Evolutionary conservation across 2,797 vertebrate genomes (phyloP).

Genomic region (Lycodopsis pacificus): DNA sequence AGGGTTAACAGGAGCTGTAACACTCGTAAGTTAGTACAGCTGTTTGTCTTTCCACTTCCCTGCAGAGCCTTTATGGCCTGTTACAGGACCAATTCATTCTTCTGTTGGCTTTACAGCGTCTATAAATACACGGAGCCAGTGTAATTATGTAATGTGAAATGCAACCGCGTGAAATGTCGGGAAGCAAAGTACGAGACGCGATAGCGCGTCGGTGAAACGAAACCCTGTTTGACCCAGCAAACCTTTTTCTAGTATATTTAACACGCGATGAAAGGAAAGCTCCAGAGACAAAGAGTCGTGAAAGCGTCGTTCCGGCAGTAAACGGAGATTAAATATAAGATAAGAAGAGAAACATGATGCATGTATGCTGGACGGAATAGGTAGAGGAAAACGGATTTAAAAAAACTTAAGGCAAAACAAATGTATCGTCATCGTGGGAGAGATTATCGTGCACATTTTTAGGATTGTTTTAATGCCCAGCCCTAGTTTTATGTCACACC

Average conservation of each 20-base stretch:
- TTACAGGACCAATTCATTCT: slow-evolving; percentile 9
- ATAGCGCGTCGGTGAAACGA: slow-evolving; percentile 8
- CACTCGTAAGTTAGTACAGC: not conserved
- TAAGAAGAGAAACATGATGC: not conserved
- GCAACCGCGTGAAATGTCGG: slow-evolving; percentile 9
- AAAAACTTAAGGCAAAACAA: no score
- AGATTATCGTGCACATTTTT: not conserved
- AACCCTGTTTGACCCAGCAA: not conserved
- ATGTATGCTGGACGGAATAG: not conserved
- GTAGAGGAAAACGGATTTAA: no score
- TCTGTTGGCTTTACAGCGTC: slow-evolving; percentile 29
- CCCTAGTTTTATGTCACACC: not conserved
- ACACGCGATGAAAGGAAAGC: not conserved
- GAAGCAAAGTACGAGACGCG: no score
- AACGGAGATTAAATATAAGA: not conserved
- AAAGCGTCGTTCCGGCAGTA: not conserved
- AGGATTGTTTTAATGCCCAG: not conserved
- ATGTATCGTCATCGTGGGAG: not conserved
- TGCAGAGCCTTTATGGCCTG: slow-evolving; percentile 11
- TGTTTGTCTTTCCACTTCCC: slow-evolving; percentile 49
- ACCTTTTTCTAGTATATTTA: not conserved
- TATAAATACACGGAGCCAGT: slow-evolving; percentile 34
- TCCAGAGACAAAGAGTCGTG: not conserved
- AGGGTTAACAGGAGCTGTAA: slow-evolving; percentile 19
- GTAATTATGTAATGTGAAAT: slow-evolving; percentile 30